These are phyloP conservation scores for Watsonalla binaria DNA, from an alignment of 2,888 invertebrate genomes.

Conservation along the genomic window DNA sequence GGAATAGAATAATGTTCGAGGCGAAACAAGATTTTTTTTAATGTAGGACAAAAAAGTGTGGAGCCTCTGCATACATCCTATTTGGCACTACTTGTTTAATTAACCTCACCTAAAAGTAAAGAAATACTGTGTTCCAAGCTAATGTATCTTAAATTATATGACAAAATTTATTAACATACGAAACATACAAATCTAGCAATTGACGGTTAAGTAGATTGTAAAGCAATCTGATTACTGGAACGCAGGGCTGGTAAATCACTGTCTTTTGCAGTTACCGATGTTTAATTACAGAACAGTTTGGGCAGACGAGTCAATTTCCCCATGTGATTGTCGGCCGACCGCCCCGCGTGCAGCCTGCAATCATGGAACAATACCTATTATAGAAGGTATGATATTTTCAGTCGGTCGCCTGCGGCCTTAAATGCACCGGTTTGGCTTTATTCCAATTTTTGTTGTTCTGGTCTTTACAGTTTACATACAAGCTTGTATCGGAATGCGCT, in stretches of 20 bases:
- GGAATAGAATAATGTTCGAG: too few relatives aligned
- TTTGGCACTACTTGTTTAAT: too few relatives aligned
- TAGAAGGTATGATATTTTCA: slow-evolving; percentile 45
- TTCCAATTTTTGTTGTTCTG: slow-evolving; percentile 46
- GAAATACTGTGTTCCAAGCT: too few relatives aligned
- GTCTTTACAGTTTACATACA: slow-evolving; percentile 31
- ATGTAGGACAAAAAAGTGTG: too few relatives aligned
- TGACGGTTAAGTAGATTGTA: too few relatives aligned
- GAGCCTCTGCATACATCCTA: too few relatives aligned
- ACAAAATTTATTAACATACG: too few relatives aligned
- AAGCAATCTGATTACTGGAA: not conserved
- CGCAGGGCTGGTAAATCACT: not conserved
- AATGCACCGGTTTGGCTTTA: slow-evolving; percentile 42
- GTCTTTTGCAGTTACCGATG: not conserved
- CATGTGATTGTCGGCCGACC: slow-evolving; percentile 17
- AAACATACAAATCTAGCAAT: too few relatives aligned
- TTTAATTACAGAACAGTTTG: slow-evolving; percentile 5
- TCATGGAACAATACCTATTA: slow-evolving; percentile 45
- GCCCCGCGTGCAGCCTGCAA: slow-evolving; percentile 19
- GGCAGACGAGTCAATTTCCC: slow-evolving; percentile 10
- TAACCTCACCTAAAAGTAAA: too few relatives aligned
- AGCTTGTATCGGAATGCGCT: slow-evolving; percentile 22
- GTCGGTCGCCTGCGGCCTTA: slow-evolving; percentile 45
- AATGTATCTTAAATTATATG: too few relatives aligned
- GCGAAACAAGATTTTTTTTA: too few relatives aligned